phyloP scores from a whole-genome alignment of 2,888 invertebrate genomes.

The Leptopilina drosophilae region DNA sequence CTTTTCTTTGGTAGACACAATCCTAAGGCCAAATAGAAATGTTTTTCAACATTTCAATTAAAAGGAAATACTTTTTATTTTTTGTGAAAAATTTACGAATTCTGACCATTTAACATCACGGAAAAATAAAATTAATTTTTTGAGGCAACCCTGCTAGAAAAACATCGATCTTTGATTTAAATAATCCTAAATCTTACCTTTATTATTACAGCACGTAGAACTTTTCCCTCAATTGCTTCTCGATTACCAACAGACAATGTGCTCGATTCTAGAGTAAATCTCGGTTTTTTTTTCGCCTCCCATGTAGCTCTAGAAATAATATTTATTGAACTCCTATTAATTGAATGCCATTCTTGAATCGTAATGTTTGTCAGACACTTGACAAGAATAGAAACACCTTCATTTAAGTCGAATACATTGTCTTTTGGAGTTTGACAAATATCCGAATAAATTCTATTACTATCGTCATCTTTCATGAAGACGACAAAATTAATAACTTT shows the following conservation, averaged over 20 bases:
- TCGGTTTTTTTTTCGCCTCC: not conserved
- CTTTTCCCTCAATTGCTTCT: not conserved
- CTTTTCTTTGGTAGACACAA: too few species aligned
- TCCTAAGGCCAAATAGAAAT: too few species aligned
- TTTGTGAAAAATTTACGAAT: too few species aligned
- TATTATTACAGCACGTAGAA: not conserved
- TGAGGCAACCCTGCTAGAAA: too few species aligned
- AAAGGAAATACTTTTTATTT: too few species aligned
- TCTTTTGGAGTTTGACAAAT: not conserved
- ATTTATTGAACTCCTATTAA: not conserved
- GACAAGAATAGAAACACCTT: not conserved
- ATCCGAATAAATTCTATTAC: too few species aligned
- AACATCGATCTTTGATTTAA: too few species aligned
- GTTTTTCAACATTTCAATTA: too few species aligned
- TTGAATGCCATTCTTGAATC: not conserved
- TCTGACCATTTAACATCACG: too few species aligned
- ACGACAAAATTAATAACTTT: not conserved
- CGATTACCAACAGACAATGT: not conserved
- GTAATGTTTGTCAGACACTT: not conserved
- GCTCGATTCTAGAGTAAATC: too few species aligned
- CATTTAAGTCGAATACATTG: not conserved
- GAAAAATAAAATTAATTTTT: too few species aligned
- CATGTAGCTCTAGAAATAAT: not conserved
- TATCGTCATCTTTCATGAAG: not conserved
- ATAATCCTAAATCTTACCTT: not conserved